Percentiles rank a stretch among this genome's conserved stretches.
Conservation (phyloP, 2,113 vertebrate species). For the Onychostoma macrolepis region DNA sequence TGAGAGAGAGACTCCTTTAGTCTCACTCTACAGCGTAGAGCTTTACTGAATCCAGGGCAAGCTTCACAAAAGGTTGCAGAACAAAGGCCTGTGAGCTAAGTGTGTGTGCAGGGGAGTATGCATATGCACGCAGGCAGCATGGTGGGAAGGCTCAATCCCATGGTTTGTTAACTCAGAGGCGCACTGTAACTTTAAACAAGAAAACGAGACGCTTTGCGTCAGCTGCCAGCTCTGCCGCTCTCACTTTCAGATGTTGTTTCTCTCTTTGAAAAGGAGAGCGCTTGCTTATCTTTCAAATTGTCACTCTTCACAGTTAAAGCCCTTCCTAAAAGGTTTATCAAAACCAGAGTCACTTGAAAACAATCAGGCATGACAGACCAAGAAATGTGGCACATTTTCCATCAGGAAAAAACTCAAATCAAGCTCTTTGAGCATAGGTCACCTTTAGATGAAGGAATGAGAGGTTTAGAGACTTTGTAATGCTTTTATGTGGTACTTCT, state of each 20-base stretch:
- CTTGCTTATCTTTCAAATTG: conserved; percentile 35
- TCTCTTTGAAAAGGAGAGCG: conserved; percentile 31
- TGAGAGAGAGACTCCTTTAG: conserved; percentile 43
- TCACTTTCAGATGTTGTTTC: conserved; percentile 60
- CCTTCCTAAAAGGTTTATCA: conserved; percentile 23
- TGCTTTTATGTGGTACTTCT: conserved; percentile 19
- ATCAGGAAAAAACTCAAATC: conserved; percentile 7
- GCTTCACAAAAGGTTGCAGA: conserved; percentile 69
- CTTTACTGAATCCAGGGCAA: conserved; percentile 72
- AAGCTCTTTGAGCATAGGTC: conserved; percentile 9
- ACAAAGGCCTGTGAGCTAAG: conserved; percentile 73
- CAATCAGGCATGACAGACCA: background rate
- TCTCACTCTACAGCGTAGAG: conserved; percentile 65
- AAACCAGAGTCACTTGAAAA: conserved; percentile 22
- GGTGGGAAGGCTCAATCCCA: conserved; percentile 66
- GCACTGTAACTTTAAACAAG: conserved; percentile 59
- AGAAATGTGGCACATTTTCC: background rate
- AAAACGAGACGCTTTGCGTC: conserved; percentile 66
- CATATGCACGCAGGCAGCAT: conserved; percentile 39
- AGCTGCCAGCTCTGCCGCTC: conserved; percentile 65
- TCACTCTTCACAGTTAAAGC: conserved; percentile 17
- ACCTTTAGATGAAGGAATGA: conserved; percentile 16
- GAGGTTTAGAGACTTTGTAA: conserved; percentile 18
- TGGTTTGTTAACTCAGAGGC: conserved; percentile 71
- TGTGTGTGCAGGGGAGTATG: conserved; percentile 58